Conservation (phyloP, 2,888 invertebrate species). For the Tetragnatha montana region DNA sequence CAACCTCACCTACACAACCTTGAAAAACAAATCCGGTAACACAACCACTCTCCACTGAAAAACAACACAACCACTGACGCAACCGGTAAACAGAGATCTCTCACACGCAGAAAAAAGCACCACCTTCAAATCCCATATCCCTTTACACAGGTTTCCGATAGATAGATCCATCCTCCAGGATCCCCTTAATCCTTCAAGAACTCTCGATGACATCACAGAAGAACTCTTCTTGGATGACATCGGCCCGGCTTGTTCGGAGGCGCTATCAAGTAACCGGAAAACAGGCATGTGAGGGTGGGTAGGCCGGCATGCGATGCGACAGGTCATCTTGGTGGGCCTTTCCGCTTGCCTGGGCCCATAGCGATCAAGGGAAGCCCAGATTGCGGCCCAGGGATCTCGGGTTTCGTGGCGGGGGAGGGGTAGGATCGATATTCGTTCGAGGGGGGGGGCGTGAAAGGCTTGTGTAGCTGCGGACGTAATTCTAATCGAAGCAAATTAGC, state of each 20-base stretch:
- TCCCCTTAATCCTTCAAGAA: not conserved
- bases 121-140: too few species aligned
- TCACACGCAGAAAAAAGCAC: too few species aligned
- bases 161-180: not conserved
- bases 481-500: too few species aligned
- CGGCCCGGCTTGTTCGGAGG: slow-evolving; percentile 17
- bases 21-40: too few species aligned
- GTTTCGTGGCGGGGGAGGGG: slow-evolving; percentile 13
- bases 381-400: slow-evolving; percentile 25
- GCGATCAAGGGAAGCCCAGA: slow-evolving; percentile 43
- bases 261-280: slow-evolving; percentile 55
- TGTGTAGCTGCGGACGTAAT: too few species aligned
- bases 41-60: too few species aligned
- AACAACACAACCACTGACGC: too few species aligned
- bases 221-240: not conserved
- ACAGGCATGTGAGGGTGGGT: slow-evolving; percentile 55
- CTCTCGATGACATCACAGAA: slow-evolving; percentile 44
- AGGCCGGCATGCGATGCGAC: slow-evolving; percentile 53
- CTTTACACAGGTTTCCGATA: too few species aligned
- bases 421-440: not conserved
- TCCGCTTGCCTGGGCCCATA: slow-evolving; percentile 59
- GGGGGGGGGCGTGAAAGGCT: too few species aligned
- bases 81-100: too few species aligned
- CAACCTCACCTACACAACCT: too few species aligned
- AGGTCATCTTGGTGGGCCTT: slow-evolving; percentile 61